Evolutionary conservation across 1,140 invertebrate genomes (phyloP).

Genomic region (Coenobita brevimanus): DNA sequence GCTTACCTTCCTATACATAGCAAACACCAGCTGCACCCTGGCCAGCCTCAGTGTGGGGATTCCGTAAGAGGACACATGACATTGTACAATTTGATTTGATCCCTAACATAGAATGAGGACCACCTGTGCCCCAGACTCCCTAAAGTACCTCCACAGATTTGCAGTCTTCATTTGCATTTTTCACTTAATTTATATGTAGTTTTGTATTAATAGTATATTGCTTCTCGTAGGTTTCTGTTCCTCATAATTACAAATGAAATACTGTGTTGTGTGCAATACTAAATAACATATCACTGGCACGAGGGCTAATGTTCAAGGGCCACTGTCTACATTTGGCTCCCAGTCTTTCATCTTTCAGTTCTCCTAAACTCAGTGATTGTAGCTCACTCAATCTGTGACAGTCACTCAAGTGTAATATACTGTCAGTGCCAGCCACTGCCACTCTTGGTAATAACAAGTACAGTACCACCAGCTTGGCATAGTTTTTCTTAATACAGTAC

Average conservation of each 20-base stretch:
- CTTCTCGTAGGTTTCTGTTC: constrained; percentile 49
- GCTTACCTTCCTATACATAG: no score
- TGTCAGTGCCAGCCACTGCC: no score
- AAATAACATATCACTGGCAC: constrained; percentile 39
- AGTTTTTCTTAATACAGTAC: no score
- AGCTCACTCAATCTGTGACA: constrained; percentile 62
- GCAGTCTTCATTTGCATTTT: constrained; percentile 44
- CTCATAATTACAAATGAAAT: constrained; percentile 37
- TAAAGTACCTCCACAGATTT: background rate
- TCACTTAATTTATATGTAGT: constrained; percentile 55
- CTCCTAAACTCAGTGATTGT: constrained; percentile 28
- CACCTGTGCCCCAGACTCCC: no score
- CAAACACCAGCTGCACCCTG: no score
- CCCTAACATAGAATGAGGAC: no score
- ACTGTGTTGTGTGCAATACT: constrained; percentile 18
- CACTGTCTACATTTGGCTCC: constrained; percentile 56
- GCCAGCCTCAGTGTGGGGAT: no score
- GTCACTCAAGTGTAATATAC: no score
- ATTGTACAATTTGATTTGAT: no score
- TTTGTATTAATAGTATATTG: constrained; percentile 55
- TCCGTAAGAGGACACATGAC: no score
- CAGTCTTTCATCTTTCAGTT: constrained; percentile 43
- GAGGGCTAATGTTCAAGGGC: constrained; percentile 63
- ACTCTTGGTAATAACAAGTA: no score
- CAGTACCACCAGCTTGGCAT: no score